Base-by-base conservation (phyloP, 35 echinoderm and acorn worm genomes). In the Heliocidaris tuberculata region DNA sequence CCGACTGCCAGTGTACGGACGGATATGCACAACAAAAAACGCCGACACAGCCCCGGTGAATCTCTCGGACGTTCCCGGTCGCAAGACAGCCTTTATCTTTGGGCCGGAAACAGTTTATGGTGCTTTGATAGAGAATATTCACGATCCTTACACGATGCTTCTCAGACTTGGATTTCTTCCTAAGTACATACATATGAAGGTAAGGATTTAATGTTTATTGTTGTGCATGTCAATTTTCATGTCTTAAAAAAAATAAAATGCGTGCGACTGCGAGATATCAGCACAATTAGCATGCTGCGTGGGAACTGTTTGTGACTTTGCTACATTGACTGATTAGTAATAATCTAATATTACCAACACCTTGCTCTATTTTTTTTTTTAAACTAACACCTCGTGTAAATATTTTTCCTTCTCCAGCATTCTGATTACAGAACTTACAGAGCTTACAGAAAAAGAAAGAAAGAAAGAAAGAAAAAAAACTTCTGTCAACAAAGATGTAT, bases 131-230 rank as follows among this genome's bases (percentile, higher is more conserved):
- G 50, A 50, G 24, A 90, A 96, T 47, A 85, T 95, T 50, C 91
- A 93, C 10, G 91, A 93, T 56, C 96, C 96, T 16, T 98, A 97
- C 65, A 92, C 97, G 52, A 47, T 98, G 86, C 86, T 98, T 59
- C 52, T 96, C 42, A 96, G 96, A 47, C 94, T 98, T 50, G 97
- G 97, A 17, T 95, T 96, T 56, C 87, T 98, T 94, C 97, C 97
- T 9, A 95, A 98, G 94, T 98, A 98, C 32, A 97, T 97, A 50
- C 95, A 98, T 56, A n/a, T 98, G 21, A 98, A 98, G 97, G 97
- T 98, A 87, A 47, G 15, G 19, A 90, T 21, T 88, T 15, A 42
- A 42, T 42, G 30, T 21, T 48, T 29, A n/a, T n/a, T n/a, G n/a
- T n/a, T n/a, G n/a, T n/a, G n/a, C n/a, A n/a, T n/a, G n/a, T n/a